Percentiles rank a stretch among this genome's conserved stretches.
These are phyloP conservation scores for Autographa gamma DNA, from an alignment of 2,888 invertebrate species.

Conservation along the genomic window DNA sequence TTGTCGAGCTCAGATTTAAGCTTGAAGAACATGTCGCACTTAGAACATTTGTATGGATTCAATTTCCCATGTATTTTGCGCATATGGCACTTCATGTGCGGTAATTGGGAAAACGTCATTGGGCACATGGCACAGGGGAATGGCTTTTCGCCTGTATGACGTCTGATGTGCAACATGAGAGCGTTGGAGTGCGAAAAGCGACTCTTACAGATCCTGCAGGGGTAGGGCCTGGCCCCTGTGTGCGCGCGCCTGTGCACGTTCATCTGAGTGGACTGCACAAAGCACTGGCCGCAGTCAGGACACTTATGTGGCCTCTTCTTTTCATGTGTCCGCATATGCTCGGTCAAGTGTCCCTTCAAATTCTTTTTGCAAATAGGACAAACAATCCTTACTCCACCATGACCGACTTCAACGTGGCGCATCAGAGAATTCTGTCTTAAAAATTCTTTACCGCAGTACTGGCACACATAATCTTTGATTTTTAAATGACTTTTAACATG, in stretches of 20 bases:
- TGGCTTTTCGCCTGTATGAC: conserved; percentile 96
- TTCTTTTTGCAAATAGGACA: conserved; percentile 95
- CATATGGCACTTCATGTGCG: conserved; percentile 97
- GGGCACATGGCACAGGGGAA: conserved; percentile 92
- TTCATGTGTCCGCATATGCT: conserved; percentile 94
- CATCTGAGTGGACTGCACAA: conserved; percentile 95
- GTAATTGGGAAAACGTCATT: conserved; percentile 93
- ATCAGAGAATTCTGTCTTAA: conserved; percentile 92
- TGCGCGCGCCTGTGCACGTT: conserved; percentile 96
- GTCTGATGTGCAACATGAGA: conserved; percentile 93
- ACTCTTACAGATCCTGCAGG: conserved; percentile 94
- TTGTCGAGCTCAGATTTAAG: conserved; percentile 92
- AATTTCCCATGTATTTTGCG: conserved; percentile 94
- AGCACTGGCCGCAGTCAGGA: conserved; percentile 93
- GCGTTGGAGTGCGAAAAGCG: conserved; percentile 96
- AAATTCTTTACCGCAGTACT: conserved; percentile 94
- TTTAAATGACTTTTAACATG: conserved; percentile 92
- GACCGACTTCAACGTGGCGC: conserved; percentile 93
- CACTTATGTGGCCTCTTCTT: conserved; percentile 94
- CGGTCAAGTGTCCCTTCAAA: conserved; percentile 94
- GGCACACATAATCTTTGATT: conserved; percentile 93
- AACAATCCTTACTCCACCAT: conserved; percentile 93
- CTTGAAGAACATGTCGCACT: conserved; percentile 93
- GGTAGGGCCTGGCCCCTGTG: conserved; percentile 94
- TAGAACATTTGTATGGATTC: conserved; percentile 93